Base-by-base conservation (phyloP, 2,797 vertebrate genomes). In the Enteromius paludinosus region DNA sequence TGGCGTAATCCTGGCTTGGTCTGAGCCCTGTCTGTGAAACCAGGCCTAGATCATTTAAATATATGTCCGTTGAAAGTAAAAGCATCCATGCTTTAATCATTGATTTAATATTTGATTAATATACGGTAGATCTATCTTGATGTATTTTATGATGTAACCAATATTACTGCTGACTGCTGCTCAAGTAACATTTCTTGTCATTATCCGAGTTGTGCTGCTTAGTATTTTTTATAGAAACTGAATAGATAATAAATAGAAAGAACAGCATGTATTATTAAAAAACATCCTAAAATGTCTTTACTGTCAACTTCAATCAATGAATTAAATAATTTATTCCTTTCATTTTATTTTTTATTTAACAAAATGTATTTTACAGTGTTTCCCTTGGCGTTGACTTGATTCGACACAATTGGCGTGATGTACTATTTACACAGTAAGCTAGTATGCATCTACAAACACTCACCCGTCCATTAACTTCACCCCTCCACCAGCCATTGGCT, bases 401-500 rank as follows among this genome's bases (percentile, higher is more conserved):
- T 23, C 4, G 20, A 23, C 20, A 69, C n/a, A 14, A 68, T 41
- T 1, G 45, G 17, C 11, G 3, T 41, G 1, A 20, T 33, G 28
- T 52, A 28, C 11, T 4, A 8, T 73, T 25, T 56, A 74, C 9
- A 23, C 10, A 41, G 20, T 14, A 18, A 78, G 18, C 68, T 47
- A 62, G 12, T 35, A 81, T 38, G 76, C 76, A 64, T 56, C 78
- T 49, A 84, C 56, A 56, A 25, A 43, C 30, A 83, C 96, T 92
- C 90, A 98, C 98, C 96, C 96, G 95, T 90, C 97, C 95, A 0
- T 98, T 98, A 18, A 96, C 96, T 92, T 99, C 98, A 61, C 98
- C 98, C 90, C 97, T 94, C 98, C 98, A 99, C 98, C 98, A 99
- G 91, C 98, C 98, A 18, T 99, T 98, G 0, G 96, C 96, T 20